phyloP scores from a whole-genome alignment of 30 jellyfish, hydroid and myxozoan species.

The Turritopsis dohrnii region DNA sequence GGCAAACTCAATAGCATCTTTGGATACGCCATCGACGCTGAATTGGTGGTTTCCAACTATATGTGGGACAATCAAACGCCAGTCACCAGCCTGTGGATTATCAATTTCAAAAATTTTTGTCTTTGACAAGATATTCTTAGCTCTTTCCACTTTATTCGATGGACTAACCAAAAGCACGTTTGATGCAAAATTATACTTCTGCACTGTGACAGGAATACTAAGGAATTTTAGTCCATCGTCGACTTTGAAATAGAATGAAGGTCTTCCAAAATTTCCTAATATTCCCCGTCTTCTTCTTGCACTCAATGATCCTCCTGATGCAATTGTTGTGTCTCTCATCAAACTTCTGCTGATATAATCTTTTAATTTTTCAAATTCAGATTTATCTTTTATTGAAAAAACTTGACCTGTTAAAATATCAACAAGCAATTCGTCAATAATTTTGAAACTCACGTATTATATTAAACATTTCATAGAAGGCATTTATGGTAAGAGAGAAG shows the following conservation, averaged over 20 bases:
- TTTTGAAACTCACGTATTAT: too few species aligned
- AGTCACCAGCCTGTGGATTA: not conserved
- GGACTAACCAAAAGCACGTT: slow-evolving; percentile 20
- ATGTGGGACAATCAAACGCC: not conserved
- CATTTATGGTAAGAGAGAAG: too few species aligned
- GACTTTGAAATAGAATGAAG: slow-evolving; percentile 29
- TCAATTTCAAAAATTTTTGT: slow-evolving; percentile 27
- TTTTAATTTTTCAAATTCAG: slow-evolving; percentile 37
- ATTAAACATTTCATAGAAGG: not conserved
- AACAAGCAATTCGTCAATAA: too few species aligned
- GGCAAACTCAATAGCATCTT: slow-evolving; percentile 4
- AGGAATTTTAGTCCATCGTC: slow-evolving; percentile 35
- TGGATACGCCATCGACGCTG: not conserved
- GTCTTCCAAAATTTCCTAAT: not conserved
- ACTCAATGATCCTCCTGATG: slow-evolving; percentile 45
- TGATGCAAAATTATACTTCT: slow-evolving; percentile 26
- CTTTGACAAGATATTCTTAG: slow-evolving; percentile 22
- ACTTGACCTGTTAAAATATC: slow-evolving; percentile 50
- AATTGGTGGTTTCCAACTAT: not conserved
- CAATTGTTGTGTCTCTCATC: slow-evolving; percentile 40
- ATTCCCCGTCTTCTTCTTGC: slow-evolving; percentile 16
- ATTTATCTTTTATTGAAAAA: slow-evolving; percentile 40
- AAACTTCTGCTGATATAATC: slow-evolving; percentile 45
- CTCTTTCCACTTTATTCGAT: slow-evolving; percentile 15
- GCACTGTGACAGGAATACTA: slow-evolving; percentile 25